phyloP scores from a whole-genome alignment of 2,113 vertebrate genomes.

The Chaetops frenatus region DNA sequence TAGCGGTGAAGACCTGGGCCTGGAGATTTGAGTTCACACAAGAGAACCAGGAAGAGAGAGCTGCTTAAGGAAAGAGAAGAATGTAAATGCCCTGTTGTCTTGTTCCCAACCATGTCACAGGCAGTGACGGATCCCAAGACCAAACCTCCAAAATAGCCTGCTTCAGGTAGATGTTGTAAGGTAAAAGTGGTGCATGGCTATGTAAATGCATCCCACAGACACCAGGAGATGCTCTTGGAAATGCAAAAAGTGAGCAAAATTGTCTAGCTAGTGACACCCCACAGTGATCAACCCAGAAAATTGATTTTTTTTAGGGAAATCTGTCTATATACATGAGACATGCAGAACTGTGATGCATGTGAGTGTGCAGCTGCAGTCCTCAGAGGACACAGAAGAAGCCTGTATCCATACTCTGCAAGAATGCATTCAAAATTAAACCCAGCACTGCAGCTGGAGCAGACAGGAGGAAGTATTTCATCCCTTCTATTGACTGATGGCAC shows the following conservation, averaged over 20 bases:
- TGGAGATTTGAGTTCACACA: neutral
- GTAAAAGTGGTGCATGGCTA: neutral
- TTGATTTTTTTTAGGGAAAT: neutral
- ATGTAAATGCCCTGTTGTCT: neutral
- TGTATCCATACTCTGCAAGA: neutral
- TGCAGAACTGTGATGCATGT: neutral
- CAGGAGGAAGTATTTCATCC: neutral
- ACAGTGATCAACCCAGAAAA: neutral
- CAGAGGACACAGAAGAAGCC: neutral
- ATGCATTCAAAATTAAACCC: neutral
- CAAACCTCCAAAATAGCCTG: neutral
- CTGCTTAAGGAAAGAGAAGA: neutral
- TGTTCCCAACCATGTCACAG: neutral
- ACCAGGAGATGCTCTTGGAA: neutral
- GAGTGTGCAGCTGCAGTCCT: neutral
- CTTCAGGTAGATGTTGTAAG: neutral
- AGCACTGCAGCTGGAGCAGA: neutral
- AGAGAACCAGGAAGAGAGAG: neutral
- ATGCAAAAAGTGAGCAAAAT: neutral
- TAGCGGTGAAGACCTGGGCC: neutral
- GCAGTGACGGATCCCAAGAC: neutral
- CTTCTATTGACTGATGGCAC: neutral
- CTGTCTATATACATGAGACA: neutral
- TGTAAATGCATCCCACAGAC: accelerated
- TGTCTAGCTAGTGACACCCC: neutral